Conservation (phyloP, 1,140 invertebrate species). For the Lerema accius region DNA sequence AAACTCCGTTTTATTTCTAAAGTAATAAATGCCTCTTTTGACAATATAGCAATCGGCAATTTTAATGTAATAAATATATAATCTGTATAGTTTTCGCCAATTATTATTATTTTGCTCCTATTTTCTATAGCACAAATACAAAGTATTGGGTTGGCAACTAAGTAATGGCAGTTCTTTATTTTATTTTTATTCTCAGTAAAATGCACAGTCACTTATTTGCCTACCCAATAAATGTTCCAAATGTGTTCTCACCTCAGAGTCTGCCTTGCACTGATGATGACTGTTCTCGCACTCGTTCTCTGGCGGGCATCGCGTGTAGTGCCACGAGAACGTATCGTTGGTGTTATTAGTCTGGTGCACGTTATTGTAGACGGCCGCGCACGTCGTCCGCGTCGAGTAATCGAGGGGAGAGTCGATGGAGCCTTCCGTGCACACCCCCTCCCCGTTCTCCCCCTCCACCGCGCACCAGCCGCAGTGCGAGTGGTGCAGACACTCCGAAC, state of each 20-base stretch:
- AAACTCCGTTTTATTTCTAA: background rate
- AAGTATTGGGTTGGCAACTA: too few species aligned
- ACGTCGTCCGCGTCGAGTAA: constrained; percentile 87
- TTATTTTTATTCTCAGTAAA: too few species aligned
- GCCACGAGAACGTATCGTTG: constrained; percentile 88
- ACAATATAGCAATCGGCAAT: too few species aligned
- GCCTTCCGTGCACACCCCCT: constrained; percentile 90
- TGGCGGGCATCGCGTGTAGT: constrained; percentile 93
- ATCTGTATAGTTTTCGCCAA: too few species aligned
- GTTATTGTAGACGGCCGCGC: constrained; percentile 83
- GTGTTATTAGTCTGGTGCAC: constrained; percentile 76
- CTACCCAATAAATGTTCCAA: too few species aligned
- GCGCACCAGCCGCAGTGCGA: constrained; percentile 95
- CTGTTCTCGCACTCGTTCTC: constrained; percentile 97
- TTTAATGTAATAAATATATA: too few species aligned
- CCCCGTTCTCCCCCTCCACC: constrained; percentile 82
- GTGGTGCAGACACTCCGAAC: constrained; percentile 92
- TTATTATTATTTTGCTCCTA: too few species aligned
- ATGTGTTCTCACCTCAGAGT: constrained; percentile 95
- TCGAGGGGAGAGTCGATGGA: constrained; percentile 88
- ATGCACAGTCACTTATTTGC: too few species aligned
- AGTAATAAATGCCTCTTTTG: too few species aligned
- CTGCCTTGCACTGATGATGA: constrained; percentile 94
- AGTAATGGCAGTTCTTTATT: too few species aligned
- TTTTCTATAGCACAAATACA: too few species aligned